These are phyloP conservation scores for Sinelater perroti DNA, from an alignment of 2,888 invertebrate species.

Conservation along the genomic window DNA sequence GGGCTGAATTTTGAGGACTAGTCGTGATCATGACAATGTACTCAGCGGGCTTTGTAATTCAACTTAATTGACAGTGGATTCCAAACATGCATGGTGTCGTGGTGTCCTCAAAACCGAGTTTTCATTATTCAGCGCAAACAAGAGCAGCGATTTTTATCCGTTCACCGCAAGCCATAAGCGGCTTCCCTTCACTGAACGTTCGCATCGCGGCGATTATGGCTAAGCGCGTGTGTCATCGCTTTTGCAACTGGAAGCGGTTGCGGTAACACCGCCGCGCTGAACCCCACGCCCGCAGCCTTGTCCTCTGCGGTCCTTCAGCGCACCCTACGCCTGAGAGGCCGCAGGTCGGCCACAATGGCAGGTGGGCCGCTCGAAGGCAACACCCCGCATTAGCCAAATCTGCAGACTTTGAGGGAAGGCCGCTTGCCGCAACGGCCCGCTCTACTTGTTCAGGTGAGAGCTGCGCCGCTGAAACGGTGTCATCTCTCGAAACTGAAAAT, in stretches of 20 bases:
- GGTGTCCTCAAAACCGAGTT: no score
- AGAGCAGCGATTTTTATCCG: not conserved
- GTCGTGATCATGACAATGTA: no score
- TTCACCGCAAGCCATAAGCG: not conserved
- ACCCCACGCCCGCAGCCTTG: slow-evolving; percentile 2
- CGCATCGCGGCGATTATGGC: not conserved
- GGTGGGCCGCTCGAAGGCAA: slow-evolving; percentile 3
- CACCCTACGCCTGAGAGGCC: no score
- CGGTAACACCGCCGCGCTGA: not conserved
- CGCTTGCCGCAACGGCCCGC: not conserved
- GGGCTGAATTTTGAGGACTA: no score
- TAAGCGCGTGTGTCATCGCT: not conserved
- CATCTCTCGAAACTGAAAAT: slow-evolving; percentile 10
- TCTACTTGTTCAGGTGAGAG: not conserved
- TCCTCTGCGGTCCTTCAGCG: no score
- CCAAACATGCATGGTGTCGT: no score
- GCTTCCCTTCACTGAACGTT: slow-evolving; percentile 1
- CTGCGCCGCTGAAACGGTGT: not conserved
- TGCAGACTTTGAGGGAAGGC: not conserved
- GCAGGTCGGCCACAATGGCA: no score
- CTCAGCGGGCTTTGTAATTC: no score
- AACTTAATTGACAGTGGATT: no score
- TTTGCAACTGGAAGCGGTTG: not conserved
- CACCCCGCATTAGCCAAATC: not conserved
- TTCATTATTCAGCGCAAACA: no score